Base-by-base conservation (phyloP, 1,140 invertebrate species). In the Drosophila repleta region DNA sequence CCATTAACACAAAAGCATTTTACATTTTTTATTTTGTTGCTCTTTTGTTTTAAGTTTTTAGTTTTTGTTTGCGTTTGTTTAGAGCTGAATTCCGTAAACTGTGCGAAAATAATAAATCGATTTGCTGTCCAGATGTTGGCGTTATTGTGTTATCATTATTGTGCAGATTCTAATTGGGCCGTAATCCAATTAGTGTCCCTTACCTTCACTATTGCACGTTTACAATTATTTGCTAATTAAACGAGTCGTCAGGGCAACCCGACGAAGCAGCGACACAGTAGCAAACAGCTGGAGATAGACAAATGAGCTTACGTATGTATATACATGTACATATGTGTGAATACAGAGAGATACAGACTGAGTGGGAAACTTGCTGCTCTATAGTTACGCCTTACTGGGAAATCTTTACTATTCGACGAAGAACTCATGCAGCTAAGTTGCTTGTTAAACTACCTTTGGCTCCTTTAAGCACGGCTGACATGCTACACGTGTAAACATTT, bases 1-100 rank as follows among this genome's bases (percentile, higher is more conserved):
- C 11, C 2, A 62, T 62, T 68, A 62, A 52, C 35, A 13, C 21
- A 15, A 17, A 68, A 17, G 11, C 48, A 26, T 62, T 60, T 65
- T 57, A 39, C 32, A 35, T 35, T 35, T 35, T 29, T 29, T 29
- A 5, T 7, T 7, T 7, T 5, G 26, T 29, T 24, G 24, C 4
- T 24, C 24, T 24, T 24, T 24, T 24, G 26, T 66, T 66, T 57
- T 41, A n/a, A n/a, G 11, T 1, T 29, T 20, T 24, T 35, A 35
- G 46, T 20, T 67, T 57, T 57, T 8, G 29, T 29, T 29, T 29
- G 29, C 3, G 4, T 29, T 55, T 39, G 11, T 3, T 26, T 8
- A 35, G 21, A 35, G 37, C 46, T 46, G 66, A 62, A 53, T 69
- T 53, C n/a, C 32, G 3, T 11, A 35, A 35, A 2, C 10, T 3